These are phyloP conservation scores for Ametastegia equiseti DNA, from an alignment of 2,888 invertebrate species.

Conservation along the genomic window DNA sequence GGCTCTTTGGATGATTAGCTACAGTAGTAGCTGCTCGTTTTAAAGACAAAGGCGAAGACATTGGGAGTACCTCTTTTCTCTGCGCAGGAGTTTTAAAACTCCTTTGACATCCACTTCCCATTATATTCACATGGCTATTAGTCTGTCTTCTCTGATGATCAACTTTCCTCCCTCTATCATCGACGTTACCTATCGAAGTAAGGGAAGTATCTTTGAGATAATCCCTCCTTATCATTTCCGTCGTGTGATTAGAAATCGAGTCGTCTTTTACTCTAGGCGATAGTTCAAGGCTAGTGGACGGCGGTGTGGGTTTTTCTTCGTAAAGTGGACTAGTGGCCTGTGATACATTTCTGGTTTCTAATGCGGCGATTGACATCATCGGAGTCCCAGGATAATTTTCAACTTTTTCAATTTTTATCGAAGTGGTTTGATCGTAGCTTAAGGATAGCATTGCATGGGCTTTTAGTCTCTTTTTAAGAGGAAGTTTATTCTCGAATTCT, in stretches of 20 bases:
- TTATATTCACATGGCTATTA: slow-evolving; percentile 52
- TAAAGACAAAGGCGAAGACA: slow-evolving; percentile 49
- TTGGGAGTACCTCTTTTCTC: slow-evolving; percentile 53
- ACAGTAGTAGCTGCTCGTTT: slow-evolving; percentile 55
- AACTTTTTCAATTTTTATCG: slow-evolving; percentile 58
- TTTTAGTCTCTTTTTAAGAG: slow-evolving; percentile 70
- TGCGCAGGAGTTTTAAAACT: slow-evolving; percentile 56
- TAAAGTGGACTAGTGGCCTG: background rate
- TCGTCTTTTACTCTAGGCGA: slow-evolving; percentile 13
- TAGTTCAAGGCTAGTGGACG: background rate
- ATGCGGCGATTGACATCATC: slow-evolving; percentile 69
- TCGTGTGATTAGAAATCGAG: background rate
- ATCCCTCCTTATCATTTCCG: slow-evolving; percentile 61
- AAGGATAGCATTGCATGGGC: slow-evolving; percentile 64
- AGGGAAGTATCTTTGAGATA: slow-evolving; percentile 59
- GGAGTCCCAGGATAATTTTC: slow-evolving; percentile 52
- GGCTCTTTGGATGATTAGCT: slow-evolving; percentile 13
- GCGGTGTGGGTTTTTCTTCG: background rate
- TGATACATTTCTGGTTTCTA: slow-evolving; percentile 56
- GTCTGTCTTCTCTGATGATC: slow-evolving; percentile 50
- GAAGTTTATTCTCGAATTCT: slow-evolving; percentile 66
- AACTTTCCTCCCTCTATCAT: slow-evolving; percentile 51
- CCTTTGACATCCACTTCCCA: slow-evolving; percentile 54
- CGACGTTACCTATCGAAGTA: slow-evolving; percentile 50
- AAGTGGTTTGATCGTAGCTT: slow-evolving; percentile 57